Base-by-base conservation (phyloP, 2,888 invertebrate species). In the Hirtodrosophila cameraria region DNA sequence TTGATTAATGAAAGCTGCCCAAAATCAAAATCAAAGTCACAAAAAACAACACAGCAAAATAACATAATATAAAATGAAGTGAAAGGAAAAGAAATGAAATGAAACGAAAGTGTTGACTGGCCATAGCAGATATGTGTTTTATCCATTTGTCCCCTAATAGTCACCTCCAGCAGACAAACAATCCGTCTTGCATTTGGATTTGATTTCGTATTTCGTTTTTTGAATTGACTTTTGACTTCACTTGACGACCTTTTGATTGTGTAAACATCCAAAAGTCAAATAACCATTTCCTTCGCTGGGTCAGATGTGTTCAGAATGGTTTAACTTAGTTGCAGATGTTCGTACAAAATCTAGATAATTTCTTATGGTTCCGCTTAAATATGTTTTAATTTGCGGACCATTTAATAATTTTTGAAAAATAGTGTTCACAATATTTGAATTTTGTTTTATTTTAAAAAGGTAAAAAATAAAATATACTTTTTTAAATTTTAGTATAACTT, bases 31-130 rank as follows among this genome's bases (percentile, higher is more conserved):
- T 23, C 25, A 46, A n/a, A 43, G 23, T 2, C 15, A 46, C 9
- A 30, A 39, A 27, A 12, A 13, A 23, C 7, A 16, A 15, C 13
- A 28, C 35, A 20, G 13, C 16, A 41, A 28, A 27, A 30, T 15
- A 15, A 3, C 12, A 30, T 11, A 13, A 27, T 9, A 27, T n/a
- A 25, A 67, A 39, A 42, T 54, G 36, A 52, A 71, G 77, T 78
- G 78, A 79, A 84, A 77, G 50, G 73, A 78, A 81, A 59, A 36
- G 59, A 75, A 76, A 61, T n/a, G 72, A 50, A 54, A 12, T n/a
- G 46, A 76, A 76, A 63, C 58, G 81, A 80, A 80, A 85, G 80
- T 80, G 80, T 85, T 85, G 80, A 80, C 75, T 85, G 65, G 25
- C 63, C 63, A 62, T 61, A 59, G 60, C 45, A 76, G 70, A 76